These are phyloP conservation scores for Ranitomeya imitator DNA, from an alignment of 2,113 vertebrate genomes.

Conservation along the genomic window DNA sequence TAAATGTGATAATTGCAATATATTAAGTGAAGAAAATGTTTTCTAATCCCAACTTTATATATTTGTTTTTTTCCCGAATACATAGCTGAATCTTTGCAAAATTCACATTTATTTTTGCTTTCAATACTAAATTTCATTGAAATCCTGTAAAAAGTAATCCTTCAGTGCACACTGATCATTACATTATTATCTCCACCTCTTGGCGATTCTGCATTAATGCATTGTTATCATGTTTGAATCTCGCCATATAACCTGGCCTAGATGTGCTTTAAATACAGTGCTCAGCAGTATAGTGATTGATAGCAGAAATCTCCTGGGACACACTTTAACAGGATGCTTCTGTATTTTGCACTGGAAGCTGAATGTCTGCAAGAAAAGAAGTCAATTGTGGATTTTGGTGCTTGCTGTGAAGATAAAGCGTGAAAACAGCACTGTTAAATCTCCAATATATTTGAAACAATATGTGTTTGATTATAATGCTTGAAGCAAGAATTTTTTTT, in stretches of 20 bases:
- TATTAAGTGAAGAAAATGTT: too few species aligned
- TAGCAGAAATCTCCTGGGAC: constrained; percentile 28
- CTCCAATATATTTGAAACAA: constrained; percentile 41
- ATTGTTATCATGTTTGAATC: constrained; percentile 41
- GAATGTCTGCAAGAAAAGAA: constrained; percentile 28
- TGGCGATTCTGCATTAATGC: constrained; percentile 38
- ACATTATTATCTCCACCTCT: constrained; percentile 13
- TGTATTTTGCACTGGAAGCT: constrained; percentile 27
- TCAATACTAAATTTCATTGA: not conserved
- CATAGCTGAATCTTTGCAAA: not conserved
- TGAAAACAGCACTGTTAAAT: constrained; percentile 32
- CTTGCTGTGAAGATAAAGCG: constrained; percentile 42
- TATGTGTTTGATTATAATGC: constrained; percentile 42
- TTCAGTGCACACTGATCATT: constrained; percentile 15
- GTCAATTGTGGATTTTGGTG: constrained; percentile 23
- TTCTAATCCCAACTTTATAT: not conserved
- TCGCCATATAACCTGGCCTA: constrained; percentile 32
- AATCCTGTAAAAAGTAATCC: constrained; percentile 11
- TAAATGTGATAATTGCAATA: too few species aligned
- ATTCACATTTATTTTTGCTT: not conserved
- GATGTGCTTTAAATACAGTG: constrained; percentile 25
- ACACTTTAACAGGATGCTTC: constrained; percentile 39
- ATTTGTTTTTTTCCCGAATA: not conserved
- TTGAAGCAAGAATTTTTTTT: constrained; percentile 20
- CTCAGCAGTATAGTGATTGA: constrained; percentile 31